Evolutionary conservation across 2,888 invertebrate genomes (phyloP).

Genomic region (Hirtodrosophila alboralis): DNA sequence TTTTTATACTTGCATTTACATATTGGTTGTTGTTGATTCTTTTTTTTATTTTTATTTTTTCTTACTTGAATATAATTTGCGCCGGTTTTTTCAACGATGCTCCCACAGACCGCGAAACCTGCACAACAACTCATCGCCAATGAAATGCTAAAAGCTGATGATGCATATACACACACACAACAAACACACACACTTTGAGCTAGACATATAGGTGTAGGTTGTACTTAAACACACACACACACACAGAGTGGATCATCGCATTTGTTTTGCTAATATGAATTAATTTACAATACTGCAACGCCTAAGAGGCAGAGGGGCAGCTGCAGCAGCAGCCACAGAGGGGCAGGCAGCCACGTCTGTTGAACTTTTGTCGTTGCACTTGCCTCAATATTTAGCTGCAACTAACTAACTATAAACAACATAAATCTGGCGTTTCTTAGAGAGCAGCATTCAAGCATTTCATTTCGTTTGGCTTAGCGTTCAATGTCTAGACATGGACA

Average conservation of each 20-base stretch:
- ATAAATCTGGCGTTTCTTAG: constrained; percentile 42
- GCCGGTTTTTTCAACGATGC: constrained; percentile 71
- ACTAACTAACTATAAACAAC: constrained; percentile 18
- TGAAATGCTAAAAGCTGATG: constrained; percentile 75
- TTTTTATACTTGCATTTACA: constrained; percentile 45
- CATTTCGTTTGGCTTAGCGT: constrained; percentile 44
- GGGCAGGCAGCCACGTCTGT: constrained; percentile 55
- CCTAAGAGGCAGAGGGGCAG: constrained; percentile 21
- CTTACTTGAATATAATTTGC: constrained; percentile 70
- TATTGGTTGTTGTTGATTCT: constrained; percentile 28
- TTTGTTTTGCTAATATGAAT: constrained; percentile 77
- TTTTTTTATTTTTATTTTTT: constrained; percentile 20
- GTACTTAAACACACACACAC: constrained; percentile 8
- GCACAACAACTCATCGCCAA: constrained; percentile 71
- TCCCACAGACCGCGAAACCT: constrained; percentile 75
- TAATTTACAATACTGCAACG: constrained; percentile 73
- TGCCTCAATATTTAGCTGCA: constrained; percentile 46
- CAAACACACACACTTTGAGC: constrained; percentile 19
- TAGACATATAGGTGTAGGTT: constrained; percentile 19
- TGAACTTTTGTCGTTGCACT: constrained; percentile 73
- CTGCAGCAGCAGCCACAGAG: constrained; percentile 2
- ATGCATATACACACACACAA: constrained; percentile 26
- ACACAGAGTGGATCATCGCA: constrained; percentile 37
- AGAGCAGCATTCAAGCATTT: constrained; percentile 67
- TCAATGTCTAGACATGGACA: constrained; percentile 74